Conservation (phyloP, 1,140 invertebrate species). For the Drosophila elegans region DNA sequence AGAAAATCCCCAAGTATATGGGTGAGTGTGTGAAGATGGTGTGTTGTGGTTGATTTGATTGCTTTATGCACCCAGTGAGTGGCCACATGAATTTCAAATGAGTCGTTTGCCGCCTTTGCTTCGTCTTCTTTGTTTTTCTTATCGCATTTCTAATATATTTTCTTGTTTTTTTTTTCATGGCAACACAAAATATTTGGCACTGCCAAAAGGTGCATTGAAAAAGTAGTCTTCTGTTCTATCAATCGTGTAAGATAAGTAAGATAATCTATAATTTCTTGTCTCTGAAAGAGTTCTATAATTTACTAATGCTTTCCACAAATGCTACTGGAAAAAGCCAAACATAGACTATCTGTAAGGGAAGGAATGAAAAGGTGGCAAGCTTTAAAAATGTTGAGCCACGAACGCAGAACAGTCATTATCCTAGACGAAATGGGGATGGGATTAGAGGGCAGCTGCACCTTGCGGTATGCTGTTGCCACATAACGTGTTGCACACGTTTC, state of each 20-base stretch:
- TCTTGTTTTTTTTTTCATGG: background rate
- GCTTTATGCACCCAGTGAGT: slow-evolving; percentile 84
- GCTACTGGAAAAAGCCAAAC: background rate
- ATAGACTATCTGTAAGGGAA: slow-evolving; percentile 1
- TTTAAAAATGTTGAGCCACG: slow-evolving; percentile 47
- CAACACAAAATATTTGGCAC: slow-evolving; percentile 8
- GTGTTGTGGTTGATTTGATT: slow-evolving; percentile 83
- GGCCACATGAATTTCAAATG: slow-evolving; percentile 83
- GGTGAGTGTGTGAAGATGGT: slow-evolving; percentile 41
- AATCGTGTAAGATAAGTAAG: no score
- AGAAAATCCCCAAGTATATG: slow-evolving; percentile 26
- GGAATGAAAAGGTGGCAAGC: background rate
- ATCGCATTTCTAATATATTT: background rate
- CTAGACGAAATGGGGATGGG: slow-evolving; percentile 13
- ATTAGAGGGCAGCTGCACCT: slow-evolving; percentile 15
- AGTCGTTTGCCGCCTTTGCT: slow-evolving; percentile 36
- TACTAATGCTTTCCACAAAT: background rate
- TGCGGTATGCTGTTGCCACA: slow-evolving; percentile 21
- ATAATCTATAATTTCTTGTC: background rate
- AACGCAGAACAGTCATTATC: slow-evolving; percentile 67
- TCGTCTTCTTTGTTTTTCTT: background rate
- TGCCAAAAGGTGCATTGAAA: background rate
- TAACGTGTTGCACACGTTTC: slow-evolving; percentile 79
- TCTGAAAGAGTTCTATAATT: background rate
- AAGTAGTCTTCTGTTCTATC: background rate